These are phyloP conservation scores for Eidolon dupreanum DNA, from an alignment of 2,797 vertebrate species.

Conservation along the genomic window DNA sequence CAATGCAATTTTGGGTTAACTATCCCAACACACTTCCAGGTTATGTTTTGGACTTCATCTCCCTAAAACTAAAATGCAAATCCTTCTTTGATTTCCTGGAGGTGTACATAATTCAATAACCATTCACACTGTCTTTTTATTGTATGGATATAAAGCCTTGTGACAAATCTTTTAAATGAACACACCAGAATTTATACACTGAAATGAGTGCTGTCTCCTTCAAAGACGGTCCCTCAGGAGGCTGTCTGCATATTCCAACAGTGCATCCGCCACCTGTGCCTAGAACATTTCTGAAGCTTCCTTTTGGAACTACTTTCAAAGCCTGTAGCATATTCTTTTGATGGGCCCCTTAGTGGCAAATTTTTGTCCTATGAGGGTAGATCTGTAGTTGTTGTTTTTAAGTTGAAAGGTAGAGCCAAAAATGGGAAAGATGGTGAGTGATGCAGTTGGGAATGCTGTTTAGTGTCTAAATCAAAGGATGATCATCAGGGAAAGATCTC, in stretches of 20 bases:
- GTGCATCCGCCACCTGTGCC: neutral
- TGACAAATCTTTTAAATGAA: slow-evolving; percentile 49
- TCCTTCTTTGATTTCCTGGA: slow-evolving; percentile 46
- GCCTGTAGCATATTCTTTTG: neutral
- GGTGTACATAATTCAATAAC: neutral
- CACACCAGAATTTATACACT: slow-evolving; percentile 59
- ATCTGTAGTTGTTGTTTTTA: neutral
- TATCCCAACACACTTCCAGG: neutral
- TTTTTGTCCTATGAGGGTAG: neutral
- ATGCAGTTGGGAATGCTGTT: neutral
- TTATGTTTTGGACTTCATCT: neutral
- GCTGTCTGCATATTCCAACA: neutral
- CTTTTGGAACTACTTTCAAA: slow-evolving; percentile 41
- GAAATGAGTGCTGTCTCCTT: slow-evolving; percentile 48
- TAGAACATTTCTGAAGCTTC: neutral
- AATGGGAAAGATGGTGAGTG: neutral
- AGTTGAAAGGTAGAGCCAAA: slow-evolving; percentile 28
- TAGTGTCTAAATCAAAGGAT: neutral
- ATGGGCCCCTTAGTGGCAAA: neutral
- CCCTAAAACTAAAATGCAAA: slow-evolving; percentile 5
- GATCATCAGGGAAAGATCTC: neutral
- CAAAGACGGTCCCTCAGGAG: slow-evolving; percentile 37
- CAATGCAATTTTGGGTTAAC: neutral
- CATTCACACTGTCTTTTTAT: neutral
- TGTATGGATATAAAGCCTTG: neutral